These are phyloP conservation scores for Doris montereyensis DNA, from an alignment of 2,888 invertebrate genomes.

Conservation along the genomic window DNA sequence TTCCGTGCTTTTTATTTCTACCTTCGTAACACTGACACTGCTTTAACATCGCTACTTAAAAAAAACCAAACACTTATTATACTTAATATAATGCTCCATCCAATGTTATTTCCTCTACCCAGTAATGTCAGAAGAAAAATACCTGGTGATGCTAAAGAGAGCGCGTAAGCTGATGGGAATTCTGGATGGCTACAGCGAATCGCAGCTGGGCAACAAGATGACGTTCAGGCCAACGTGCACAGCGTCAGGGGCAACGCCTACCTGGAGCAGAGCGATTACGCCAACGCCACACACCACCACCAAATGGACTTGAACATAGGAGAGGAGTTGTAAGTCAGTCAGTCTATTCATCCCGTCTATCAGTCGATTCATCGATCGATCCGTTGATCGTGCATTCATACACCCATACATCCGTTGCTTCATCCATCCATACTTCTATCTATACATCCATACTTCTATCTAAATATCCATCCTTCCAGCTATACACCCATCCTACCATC, in stretches of 20 bases:
- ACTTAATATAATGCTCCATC: no score
- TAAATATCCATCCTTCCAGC: no score
- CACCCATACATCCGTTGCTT: no score
- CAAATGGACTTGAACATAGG: conserved; percentile 53
- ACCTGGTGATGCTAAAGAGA: conserved; percentile 63
- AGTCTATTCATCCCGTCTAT: no score
- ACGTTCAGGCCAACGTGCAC: conserved; percentile 67
- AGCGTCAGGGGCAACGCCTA: conserved; percentile 65
- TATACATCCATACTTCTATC: no score
- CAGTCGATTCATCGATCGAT: no score
- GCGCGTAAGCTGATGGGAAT: conserved; percentile 62
- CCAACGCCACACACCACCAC: conserved; percentile 62
- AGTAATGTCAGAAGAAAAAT: conserved; percentile 66
- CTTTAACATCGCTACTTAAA: no score
- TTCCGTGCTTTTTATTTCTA: neutral
- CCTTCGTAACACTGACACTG: neutral
- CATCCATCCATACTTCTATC: no score
- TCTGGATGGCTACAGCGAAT: conserved; percentile 60
- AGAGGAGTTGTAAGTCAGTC: conserved; percentile 47
- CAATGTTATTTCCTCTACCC: neutral
- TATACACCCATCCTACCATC: no score
- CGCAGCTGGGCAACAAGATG: conserved; percentile 61
- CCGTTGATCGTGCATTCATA: no score
- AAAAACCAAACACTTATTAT: no score
- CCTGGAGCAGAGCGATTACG: conserved; percentile 57